These are phyloP conservation scores for Ateles fusciceps DNA, from an alignment of 2,797 vertebrate species.

Conservation along the genomic window DNA sequence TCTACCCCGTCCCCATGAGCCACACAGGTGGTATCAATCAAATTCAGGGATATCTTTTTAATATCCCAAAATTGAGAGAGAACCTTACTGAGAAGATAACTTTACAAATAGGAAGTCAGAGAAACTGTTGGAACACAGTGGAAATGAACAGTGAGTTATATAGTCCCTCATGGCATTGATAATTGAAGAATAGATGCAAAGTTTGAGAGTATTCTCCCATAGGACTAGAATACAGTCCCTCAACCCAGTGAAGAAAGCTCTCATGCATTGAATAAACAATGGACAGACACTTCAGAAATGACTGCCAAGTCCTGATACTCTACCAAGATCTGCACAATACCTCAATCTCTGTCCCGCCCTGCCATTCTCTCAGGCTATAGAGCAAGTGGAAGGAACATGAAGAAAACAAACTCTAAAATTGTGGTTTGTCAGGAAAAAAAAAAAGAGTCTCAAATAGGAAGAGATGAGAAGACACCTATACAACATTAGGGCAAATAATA, in stretches of 20 bases:
- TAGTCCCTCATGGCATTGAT: not conserved
- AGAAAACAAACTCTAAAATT: not conserved
- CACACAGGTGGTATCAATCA: not conserved
- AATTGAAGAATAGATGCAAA: not conserved
- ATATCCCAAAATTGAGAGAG: not conserved
- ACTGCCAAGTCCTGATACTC: not conserved
- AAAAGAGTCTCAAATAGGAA: not conserved
- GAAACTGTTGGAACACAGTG: not conserved
- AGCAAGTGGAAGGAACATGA: not conserved
- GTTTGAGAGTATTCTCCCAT: not conserved
- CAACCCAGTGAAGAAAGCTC: not conserved
- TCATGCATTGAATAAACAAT: not conserved
- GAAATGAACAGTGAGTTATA: not conserved
- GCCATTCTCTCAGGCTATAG: not conserved
- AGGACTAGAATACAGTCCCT: not conserved
- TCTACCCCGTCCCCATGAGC: not conserved
- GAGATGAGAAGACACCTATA: not conserved
- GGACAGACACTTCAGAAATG: conserved; percentile 7
- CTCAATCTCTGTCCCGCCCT: not conserved
- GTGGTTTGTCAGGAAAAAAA: not conserved
- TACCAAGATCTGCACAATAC: not conserved
- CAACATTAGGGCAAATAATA: not conserved
- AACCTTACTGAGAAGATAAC: not conserved
- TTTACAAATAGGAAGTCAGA: not conserved
- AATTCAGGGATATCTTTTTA: not conserved